Percentiles rank a stretch among this genome's conserved stretches.
phyloP scores from a whole-genome alignment of 1,140 invertebrate species.

The Temnothorax curvispinosus region DNA sequence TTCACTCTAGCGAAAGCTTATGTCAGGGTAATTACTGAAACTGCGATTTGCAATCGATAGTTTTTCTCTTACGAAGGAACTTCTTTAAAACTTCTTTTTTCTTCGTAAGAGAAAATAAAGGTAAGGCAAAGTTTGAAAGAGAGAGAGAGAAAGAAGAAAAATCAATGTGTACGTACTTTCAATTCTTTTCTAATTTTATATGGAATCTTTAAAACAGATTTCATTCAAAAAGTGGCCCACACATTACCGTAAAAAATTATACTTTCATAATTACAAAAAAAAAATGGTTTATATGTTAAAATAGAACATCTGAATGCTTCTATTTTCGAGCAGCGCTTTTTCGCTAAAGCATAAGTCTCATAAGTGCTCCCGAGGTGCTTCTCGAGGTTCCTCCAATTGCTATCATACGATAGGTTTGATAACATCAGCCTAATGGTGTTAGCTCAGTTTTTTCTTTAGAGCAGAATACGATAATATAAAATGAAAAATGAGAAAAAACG shows the following conservation, averaged over 20 bases:
- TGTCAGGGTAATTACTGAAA: conserved; percentile 55
- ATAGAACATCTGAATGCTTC: background rate
- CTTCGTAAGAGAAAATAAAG: background rate
- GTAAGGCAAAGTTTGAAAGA: background rate
- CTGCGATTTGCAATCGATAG: conserved; percentile 61
- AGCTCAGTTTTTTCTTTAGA: conserved; percentile 15
- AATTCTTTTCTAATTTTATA: background rate
- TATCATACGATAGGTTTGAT: background rate
- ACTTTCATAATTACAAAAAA: background rate
- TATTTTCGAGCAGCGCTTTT: background rate
- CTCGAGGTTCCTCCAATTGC: conserved; percentile 9
- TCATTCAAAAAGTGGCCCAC: background rate
- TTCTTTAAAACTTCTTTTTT: background rate
- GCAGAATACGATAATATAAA: conserved; percentile 48
- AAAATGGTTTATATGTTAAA: background rate
- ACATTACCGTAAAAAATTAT: background rate
- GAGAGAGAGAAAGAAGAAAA: background rate
- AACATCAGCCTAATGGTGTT: background rate
- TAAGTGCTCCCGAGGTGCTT: background rate
- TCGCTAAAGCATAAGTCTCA: background rate
- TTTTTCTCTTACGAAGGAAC: conserved; percentile 6
- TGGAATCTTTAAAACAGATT: background rate
- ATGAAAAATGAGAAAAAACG: conserved; percentile 43
- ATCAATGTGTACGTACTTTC: background rate
- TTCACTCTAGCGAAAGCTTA: conserved; percentile 10